phyloP scores from a whole-genome alignment of 2,797 vertebrate species.

The Myotis vivesi region DNA sequence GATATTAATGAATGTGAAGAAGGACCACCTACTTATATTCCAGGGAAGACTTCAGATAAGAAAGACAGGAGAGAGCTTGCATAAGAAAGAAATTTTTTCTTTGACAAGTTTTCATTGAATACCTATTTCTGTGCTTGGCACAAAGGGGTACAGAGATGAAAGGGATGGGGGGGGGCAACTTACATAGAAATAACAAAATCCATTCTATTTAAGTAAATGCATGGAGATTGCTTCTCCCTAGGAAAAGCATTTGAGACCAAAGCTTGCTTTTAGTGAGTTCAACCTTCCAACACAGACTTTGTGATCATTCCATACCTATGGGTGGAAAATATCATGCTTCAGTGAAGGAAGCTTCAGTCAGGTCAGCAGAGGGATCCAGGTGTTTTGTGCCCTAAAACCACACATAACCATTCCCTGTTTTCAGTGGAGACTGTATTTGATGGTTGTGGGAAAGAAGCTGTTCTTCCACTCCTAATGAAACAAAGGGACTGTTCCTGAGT shows the following conservation, averaged over 20 bases:
- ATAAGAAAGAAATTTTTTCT: neutral
- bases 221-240: neutral
- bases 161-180: neutral
- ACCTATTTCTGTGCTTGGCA: neutral
- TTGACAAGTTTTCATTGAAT: neutral
- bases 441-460: neutral
- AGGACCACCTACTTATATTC: neutral
- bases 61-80: neutral
- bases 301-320: neutral
- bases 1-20: neutral
- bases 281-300: neutral
- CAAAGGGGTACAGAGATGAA: neutral
- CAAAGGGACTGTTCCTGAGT: neutral
- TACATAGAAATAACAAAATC: neutral
- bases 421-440: neutral
- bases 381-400: neutral
- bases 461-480: conserved; percentile 5
- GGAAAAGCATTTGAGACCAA: neutral
- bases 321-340: neutral
- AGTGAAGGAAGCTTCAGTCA: neutral
- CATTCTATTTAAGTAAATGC: neutral
- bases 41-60: neutral
- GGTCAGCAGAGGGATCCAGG: neutral
- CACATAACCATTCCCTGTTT: neutral
- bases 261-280: conserved; percentile 22